Conservation (phyloP, 2,797 vertebrate genomes). For the Brachyalestes nurse region DNA sequence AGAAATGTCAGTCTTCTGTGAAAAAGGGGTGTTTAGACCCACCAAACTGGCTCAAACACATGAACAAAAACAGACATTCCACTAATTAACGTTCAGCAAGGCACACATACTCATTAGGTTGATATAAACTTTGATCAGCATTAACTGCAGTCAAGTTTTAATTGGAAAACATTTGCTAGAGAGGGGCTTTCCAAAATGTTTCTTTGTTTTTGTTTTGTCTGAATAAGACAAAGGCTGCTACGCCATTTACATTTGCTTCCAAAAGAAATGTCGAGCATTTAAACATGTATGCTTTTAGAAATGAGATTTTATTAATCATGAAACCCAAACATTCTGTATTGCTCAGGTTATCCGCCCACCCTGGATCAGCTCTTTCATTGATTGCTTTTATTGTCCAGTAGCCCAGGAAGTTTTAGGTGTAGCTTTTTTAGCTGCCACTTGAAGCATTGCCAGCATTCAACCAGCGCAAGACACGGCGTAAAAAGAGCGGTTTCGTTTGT, state of each 20-base stretch:
- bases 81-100: neutral
- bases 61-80: neutral
- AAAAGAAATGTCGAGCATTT: too few relatives aligned
- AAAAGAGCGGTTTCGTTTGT: constrained; percentile 65
- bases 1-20: neutral
- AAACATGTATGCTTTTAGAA: too few relatives aligned
- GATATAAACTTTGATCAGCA: neutral
- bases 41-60: neutral
- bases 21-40: too few relatives aligned
- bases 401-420: constrained; percentile 16
- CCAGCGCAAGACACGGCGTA: constrained; percentile 67
- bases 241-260: too few relatives aligned
- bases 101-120: neutral
- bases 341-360: neutral
- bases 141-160: neutral
- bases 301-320: neutral
- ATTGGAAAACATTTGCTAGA: too few relatives aligned
- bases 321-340: neutral
- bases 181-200: neutral
- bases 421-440: constrained; percentile 71
- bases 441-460: constrained; percentile 71
- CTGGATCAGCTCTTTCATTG: neutral
- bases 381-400: constrained; percentile 22
- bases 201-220: too few relatives aligned
- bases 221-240: too few relatives aligned